Base-by-base conservation (phyloP, 2,888 invertebrate species). In the Hirtodrosophila histrioides region DNA sequence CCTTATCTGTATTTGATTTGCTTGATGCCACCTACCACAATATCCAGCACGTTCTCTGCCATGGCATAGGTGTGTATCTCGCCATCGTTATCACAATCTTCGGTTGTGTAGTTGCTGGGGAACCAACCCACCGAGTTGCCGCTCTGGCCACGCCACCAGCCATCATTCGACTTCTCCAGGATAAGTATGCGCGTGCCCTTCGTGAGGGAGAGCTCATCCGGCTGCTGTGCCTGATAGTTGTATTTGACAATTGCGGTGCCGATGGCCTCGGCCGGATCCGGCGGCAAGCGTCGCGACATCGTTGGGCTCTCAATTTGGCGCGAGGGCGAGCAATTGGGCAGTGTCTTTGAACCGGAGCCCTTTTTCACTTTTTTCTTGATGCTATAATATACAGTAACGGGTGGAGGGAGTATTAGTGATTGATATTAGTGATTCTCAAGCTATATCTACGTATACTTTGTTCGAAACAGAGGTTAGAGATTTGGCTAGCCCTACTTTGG, bases 91-190 rank as follows among this genome's bases (percentile, higher is more conserved):
- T 96, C 96, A 79, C 96, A 95, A 90, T 96, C 96, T 92, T 97
- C 97, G 89, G 97, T 97, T 69, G 99, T 99, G 92, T 99, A 99
- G 93, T 99, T 99, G 51, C 98, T 98, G 8, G 99, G 99, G 91
- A 99, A 99, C 99, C 99, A 87, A 93, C 94, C 94, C 92, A 82
- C 94, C 92, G 79, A 93, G 90, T 89, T 94, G 93, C 63, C 92
- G 91, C 92, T 94, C 92, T 97, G 97, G 50, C 99, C 99, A 89
- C 98, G 94, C 99, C 99, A 99, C 99, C 99, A 99, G 68, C 97
- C 98, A 92, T 99, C 99, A 82, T 98, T 98, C 88, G 98, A 98
- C 93, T 99, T 99, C 92, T 99, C 99, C 75, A 99, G 93, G 77
- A 99, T 99, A 69, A 97, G 94, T 79, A 99, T 98, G 84, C 97